These are phyloP conservation scores for Apamea sordens DNA, from an alignment of 2,888 invertebrate species.

Conservation along the genomic window DNA sequence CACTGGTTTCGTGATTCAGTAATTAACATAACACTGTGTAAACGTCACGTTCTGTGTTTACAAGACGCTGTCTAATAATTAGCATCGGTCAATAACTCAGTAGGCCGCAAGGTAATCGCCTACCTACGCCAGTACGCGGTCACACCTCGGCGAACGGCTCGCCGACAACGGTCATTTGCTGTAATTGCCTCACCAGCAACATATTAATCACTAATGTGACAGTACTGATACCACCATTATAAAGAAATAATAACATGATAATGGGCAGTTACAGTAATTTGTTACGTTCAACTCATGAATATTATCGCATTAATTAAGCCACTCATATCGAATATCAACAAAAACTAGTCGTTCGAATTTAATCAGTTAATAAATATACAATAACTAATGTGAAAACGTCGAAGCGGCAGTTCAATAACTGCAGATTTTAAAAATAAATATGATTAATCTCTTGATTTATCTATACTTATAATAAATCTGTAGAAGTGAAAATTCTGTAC, in stretches of 20 bases:
- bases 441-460: slow-evolving; percentile 42
- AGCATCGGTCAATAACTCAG: slow-evolving; percentile 83
- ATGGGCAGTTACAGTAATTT: slow-evolving; percentile 74
- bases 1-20: slow-evolving; percentile 63
- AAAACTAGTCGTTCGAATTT: slow-evolving; percentile 58
- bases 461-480: too few relatives aligned
- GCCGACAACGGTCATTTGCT: slow-evolving; percentile 80
- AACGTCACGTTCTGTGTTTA: slow-evolving; percentile 76
- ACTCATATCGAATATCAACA: slow-evolving; percentile 65
- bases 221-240: slow-evolving; percentile 80
- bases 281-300: slow-evolving; percentile 73
- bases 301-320: slow-evolving; percentile 70
- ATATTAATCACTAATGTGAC: slow-evolving; percentile 87
- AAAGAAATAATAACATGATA: slow-evolving; percentile 79
- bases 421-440: slow-evolving; percentile 22
- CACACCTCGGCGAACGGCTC: slow-evolving; percentile 76
- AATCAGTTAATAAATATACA: slow-evolving; percentile 46
- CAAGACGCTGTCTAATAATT: slow-evolving; percentile 83
- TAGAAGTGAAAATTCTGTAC: too few relatives aligned
- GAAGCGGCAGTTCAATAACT: slow-evolving; percentile 30
- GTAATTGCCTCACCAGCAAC: slow-evolving; percentile 84
- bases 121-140: slow-evolving; percentile 73
- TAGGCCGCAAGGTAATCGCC: slow-evolving; percentile 78
- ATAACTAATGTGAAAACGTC: slow-evolving; percentile 55
- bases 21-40: slow-evolving; percentile 73